Conservation (phyloP, 2,888 invertebrate genomes). For the Phytoseiulus persimilis region DNA sequence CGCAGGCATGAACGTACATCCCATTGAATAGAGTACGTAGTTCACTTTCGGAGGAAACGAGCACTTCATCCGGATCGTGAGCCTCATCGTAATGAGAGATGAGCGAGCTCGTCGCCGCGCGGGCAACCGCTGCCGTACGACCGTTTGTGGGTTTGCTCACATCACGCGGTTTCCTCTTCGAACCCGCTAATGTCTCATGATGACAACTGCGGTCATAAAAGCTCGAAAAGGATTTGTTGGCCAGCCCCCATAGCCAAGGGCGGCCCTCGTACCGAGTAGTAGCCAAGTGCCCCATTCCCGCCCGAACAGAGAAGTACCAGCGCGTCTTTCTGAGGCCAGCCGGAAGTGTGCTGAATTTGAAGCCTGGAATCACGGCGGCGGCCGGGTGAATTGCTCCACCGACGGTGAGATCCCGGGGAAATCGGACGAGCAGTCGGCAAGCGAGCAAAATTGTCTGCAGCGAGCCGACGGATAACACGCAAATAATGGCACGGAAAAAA, state of each 20-base stretch:
- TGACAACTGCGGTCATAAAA: background rate
- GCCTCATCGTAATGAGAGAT: background rate
- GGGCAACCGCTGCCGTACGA: background rate
- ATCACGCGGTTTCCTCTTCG: background rate
- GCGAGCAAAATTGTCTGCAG: background rate
- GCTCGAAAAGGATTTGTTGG: background rate
- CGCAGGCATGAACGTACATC: background rate
- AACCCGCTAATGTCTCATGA: background rate
- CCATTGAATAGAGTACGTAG: constrained; percentile 5
- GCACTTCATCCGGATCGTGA: constrained; percentile 5
- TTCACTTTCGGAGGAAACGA: background rate
- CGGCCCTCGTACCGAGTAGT: background rate
- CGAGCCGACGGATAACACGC: background rate
- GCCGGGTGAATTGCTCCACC: no score
- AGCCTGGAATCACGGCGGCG: no score
- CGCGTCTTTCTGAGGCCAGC: background rate
- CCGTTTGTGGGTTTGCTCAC: background rate
- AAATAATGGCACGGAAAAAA: background rate
- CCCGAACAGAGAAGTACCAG: background rate
- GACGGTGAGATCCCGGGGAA: background rate
- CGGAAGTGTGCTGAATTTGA: no score
- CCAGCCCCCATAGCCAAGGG: background rate
- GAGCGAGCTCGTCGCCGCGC: background rate
- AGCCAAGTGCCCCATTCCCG: no score
- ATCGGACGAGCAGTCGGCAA: background rate